A percentile compares a stretch with the other conserved stretches of the same genome.
These are phyloP conservation scores for Rallus limicola DNA, from an alignment of 2,113 vertebrate genomes.

Conservation along the genomic window DNA sequence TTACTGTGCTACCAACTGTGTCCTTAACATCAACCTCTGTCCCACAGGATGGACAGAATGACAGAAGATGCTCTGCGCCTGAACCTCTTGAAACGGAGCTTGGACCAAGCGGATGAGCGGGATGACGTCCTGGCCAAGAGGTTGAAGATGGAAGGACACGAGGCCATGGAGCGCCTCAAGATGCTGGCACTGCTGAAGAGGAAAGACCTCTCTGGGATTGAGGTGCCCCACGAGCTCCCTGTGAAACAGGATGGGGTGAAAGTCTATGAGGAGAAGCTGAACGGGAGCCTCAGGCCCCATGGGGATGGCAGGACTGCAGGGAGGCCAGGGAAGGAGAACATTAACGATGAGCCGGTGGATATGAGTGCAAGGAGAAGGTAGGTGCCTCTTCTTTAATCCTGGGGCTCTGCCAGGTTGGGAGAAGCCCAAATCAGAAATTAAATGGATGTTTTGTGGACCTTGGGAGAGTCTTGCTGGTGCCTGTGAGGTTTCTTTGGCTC, in stretches of 20 bases:
- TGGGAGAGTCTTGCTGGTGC: neutral
- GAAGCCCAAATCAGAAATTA: neutral
- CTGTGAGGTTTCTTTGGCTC: neutral
- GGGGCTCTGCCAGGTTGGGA: neutral
- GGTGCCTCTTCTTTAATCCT: neutral
- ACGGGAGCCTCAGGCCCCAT: constrained; percentile 79
- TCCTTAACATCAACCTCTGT: neutral
- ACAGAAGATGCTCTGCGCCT: constrained; percentile 93
- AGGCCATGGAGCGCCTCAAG: constrained; percentile 97
- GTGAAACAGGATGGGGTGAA: constrained; percentile 76
- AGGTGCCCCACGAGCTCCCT: constrained; percentile 77
- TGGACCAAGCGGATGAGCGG: constrained; percentile 89
- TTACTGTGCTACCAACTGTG: neutral
- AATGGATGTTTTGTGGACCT: neutral
- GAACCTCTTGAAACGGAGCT: constrained; percentile 90
- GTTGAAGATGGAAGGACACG: constrained; percentile 96
- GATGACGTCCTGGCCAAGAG: constrained; percentile 94
- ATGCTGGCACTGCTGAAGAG: constrained; percentile 96
- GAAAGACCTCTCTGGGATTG: constrained; percentile 90
- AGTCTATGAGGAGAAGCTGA: constrained; percentile 85
- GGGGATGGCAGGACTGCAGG: constrained; percentile 71
- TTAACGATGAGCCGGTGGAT: constrained; percentile 94
- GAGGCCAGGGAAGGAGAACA: constrained; percentile 94
- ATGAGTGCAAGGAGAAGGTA: constrained; percentile 94
- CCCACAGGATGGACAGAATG: constrained; percentile 93